phyloP scores from a whole-genome alignment of 2,797 vertebrate species.

The Rachycentron canadum region DNA sequence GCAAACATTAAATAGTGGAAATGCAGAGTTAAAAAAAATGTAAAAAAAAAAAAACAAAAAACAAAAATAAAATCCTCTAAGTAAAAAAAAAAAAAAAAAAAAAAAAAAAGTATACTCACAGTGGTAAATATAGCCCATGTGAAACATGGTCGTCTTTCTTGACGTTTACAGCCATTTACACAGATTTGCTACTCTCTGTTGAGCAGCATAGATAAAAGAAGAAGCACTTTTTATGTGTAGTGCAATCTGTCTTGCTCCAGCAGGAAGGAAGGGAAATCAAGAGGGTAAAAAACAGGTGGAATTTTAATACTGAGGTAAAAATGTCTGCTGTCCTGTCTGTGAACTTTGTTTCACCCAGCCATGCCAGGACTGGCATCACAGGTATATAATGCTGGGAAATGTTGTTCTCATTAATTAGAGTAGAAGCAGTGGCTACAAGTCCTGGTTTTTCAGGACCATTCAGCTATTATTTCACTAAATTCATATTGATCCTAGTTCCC shows the following conservation, averaged over 20 bases:
- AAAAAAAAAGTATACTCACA: not conserved
- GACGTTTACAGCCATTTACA: slow-evolving; percentile 17
- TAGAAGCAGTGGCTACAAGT: not conserved
- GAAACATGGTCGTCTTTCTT: slow-evolving; percentile 22
- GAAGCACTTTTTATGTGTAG: not conserved
- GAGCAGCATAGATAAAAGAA: slow-evolving; percentile 13
- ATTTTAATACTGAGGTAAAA: slow-evolving; percentile 6
- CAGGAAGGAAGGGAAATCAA: not conserved
- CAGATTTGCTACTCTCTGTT: slow-evolving; percentile 27
- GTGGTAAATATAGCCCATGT: slow-evolving; percentile 9
- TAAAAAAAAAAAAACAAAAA: not conserved
- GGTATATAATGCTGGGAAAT: not conserved
- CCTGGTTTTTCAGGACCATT: slow-evolving; percentile 20
- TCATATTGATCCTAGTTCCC: slow-evolving; percentile 47
- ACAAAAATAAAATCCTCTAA: not conserved
- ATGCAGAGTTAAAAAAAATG: no score
- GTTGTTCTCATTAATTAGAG: slow-evolving; percentile 14
- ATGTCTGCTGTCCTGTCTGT: slow-evolving; percentile 5
- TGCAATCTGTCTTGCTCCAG: slow-evolving; percentile 11
- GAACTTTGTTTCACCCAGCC: not conserved
- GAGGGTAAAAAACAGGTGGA: slow-evolving; percentile 9
- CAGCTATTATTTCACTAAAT: slow-evolving; percentile 49
- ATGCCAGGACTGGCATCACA: not conserved
- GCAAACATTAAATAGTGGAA: not conserved
- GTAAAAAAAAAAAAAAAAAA: no score